Evolutionary conservation across 2,113 vertebrate species (phyloP).

Genomic region (Hipposideros armiger): DNA sequence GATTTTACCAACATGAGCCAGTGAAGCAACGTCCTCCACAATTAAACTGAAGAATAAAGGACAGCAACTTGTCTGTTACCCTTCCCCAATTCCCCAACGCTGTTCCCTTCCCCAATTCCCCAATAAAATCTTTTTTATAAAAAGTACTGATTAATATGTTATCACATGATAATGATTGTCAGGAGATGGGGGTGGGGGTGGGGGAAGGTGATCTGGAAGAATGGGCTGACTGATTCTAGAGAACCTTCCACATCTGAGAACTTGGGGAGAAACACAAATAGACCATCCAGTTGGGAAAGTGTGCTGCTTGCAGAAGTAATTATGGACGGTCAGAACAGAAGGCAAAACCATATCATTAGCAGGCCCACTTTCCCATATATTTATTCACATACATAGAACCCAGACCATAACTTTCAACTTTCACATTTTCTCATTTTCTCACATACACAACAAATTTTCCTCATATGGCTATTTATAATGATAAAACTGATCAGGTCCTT

Average conservation of each 20-base stretch:
- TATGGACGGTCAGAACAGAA: background rate
- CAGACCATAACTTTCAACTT: background rate
- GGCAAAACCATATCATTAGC: fast-evolving
- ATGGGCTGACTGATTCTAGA: too few relatives aligned
- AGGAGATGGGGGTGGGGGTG: too few relatives aligned
- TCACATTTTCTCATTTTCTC: background rate
- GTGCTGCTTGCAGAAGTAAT: background rate
- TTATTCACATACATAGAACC: background rate
- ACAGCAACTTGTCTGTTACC: too few relatives aligned
- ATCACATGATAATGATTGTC: background rate
- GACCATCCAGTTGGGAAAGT: fast-evolving
- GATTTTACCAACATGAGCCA: too few relatives aligned
- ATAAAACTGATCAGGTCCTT: background rate
- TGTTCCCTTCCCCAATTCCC: too few relatives aligned
- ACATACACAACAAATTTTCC: background rate
- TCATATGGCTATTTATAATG: background rate
- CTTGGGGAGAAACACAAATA: too few relatives aligned
- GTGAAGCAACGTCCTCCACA: too few relatives aligned
- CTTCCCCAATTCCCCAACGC: too few relatives aligned
- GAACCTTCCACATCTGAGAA: background rate
- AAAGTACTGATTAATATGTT: background rate
- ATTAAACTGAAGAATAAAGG: too few relatives aligned
- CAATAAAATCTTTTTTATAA: too few relatives aligned
- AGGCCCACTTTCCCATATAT: background rate
- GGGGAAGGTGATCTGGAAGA: background rate